Conservation (phyloP, 2,888 invertebrate species). For the Callimorpha dominula region DNA sequence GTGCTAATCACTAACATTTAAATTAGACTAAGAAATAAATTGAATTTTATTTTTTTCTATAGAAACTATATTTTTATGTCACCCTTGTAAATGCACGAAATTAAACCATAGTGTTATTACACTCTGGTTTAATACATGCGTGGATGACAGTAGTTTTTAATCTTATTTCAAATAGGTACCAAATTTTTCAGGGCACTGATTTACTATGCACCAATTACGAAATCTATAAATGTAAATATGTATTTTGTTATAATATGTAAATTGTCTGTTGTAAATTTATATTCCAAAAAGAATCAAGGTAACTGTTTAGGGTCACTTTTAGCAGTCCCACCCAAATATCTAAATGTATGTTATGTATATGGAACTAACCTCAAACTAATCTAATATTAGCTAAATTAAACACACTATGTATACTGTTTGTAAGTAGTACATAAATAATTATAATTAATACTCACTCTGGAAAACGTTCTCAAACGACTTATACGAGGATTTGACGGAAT, state of each 20-base stretch:
- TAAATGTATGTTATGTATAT: constrained; percentile 17
- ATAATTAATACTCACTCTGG: constrained; percentile 73
- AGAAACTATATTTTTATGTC: neutral
- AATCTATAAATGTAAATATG: neutral
- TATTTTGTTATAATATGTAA: neutral
- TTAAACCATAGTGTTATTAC: no score
- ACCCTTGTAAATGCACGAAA: neutral
- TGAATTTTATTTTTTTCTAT: neutral
- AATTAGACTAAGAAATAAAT: neutral
- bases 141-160: neutral
- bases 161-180: neutral
- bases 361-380: constrained; percentile 61
- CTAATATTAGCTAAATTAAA: constrained; percentile 54
- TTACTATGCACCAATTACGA: neutral
- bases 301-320: constrained; percentile 11
- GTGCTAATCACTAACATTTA: neutral
- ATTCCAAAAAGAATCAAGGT: neutral
- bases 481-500: constrained; percentile 83
- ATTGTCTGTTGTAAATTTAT: neutral
- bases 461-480: constrained; percentile 79
- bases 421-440: constrained; percentile 28
- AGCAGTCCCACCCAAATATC: constrained; percentile 23
- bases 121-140: no score
- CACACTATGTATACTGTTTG: constrained; percentile 33
- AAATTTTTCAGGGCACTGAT: neutral